Base-by-base conservation (phyloP, 2,113 vertebrate species). In the Euleptes europaea region DNA sequence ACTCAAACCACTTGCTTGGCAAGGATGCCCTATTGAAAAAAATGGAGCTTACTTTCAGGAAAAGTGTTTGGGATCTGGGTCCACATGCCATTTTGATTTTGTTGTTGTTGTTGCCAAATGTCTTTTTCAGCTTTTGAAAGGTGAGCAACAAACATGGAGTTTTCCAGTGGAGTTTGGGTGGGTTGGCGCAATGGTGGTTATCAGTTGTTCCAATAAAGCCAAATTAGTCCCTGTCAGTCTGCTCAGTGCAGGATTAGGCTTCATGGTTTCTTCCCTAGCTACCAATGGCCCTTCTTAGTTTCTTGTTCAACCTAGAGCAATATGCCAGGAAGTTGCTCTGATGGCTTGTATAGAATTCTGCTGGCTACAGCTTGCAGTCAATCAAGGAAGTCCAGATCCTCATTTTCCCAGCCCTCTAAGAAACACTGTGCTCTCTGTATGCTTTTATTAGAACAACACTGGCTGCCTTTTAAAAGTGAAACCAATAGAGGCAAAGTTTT, bases 231-330 rank as follows among this genome's bases (percentile, higher is more conserved):
- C 13, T 11, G 80, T 77, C 67, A n/a, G 3, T n/a, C 14, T 0
- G 1, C 3, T 3, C 0, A 73, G 9, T 81, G 19, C 54, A 73
- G 40, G 40, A 19, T 38, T 4, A 1, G 2, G 33, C 0, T 0
- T 83, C 66, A 79, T 15, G 51, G 49, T 3, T 35, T 33, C 14
- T 67, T 13, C 40, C 63, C 23, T 15, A 57, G 54, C 19, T 57
- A 57, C 86, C 19, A 71, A 77, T 7, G 60, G 3, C 35, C 67
- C 23, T 40, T 71, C 70, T 71, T 40, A 42, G 17, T 19, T 67
- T 40, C 13, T 33, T 38, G 0, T 0, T 1, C 10, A 31, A 12
- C 10, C 33, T 33, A 38, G 47, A 14, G n/a, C 14, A 83, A 12
- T 7, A 42, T 83, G 17, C 42, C 33, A 69, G 26, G 8, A 31